A percentile compares a stretch with the other conserved stretches of the same genome.
phyloP scores from a whole-genome alignment of 1,140 invertebrate genomes.

The Colletes gigas region DNA sequence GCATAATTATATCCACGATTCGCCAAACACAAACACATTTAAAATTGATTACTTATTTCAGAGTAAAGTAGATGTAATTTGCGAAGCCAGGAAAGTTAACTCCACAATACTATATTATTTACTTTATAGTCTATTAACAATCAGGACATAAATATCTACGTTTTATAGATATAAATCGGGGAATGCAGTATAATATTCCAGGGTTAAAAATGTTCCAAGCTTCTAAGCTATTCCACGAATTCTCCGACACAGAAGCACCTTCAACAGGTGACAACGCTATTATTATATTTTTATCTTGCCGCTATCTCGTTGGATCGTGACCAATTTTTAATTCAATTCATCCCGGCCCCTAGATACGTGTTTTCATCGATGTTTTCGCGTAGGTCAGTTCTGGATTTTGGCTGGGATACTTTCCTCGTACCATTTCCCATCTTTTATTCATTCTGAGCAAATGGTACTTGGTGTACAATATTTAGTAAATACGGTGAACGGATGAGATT shows the following conservation, averaged over 20 bases:
- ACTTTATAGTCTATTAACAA: too few relatives aligned
- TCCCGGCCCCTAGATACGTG: too few relatives aligned
- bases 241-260: background rate
- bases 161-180: too few relatives aligned
- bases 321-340: constrained; percentile 24
- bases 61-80: too few relatives aligned
- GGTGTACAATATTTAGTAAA: too few relatives aligned
- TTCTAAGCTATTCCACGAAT: background rate
- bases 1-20: background rate
- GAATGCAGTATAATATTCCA: too few relatives aligned
- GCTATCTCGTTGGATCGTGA: background rate
- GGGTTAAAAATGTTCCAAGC: background rate
- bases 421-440: too few relatives aligned
- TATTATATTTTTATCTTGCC: background rate
- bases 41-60: background rate
- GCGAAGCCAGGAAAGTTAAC: too few relatives aligned
- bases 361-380: constrained; percentile 31
- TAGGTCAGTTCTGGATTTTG: constrained; percentile 65
- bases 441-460: too few relatives aligned
- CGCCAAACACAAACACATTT: background rate
- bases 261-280: constrained; percentile 26
- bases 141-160: too few relatives aligned
- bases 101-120: too few relatives aligned
- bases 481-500: too few relatives aligned
- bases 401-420: background rate